Base-by-base conservation (phyloP, 2,113 vertebrate genomes). In the Apus apus region DNA sequence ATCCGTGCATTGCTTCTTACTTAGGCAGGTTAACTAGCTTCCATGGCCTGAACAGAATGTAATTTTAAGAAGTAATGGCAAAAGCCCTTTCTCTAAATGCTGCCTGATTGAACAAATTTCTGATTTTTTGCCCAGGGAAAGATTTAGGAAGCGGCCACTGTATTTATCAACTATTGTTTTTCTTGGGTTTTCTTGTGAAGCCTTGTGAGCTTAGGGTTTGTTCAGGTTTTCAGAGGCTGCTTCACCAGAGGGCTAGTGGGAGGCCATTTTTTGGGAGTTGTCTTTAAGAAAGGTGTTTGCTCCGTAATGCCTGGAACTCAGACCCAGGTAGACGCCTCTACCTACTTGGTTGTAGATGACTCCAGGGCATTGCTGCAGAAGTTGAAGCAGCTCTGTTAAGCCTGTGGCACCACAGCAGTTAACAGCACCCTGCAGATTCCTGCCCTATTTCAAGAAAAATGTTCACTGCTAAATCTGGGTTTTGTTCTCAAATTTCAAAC, bases 401-500 rank as follows among this genome's bases (percentile, higher is more conserved):
- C 14, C 30, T 94, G 40, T 6, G 3, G 19, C 30, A 25, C 5
- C 58, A 58, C 40, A 72, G 46, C 56, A 54, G 51, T 30, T 86
- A 83, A 72, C 76, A 90, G 64, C 9, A 12, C 60, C n/a, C 56
- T 83, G 64, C 40, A 51, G 64, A 81, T 84, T 90, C 60, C 34
- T 71, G 48, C 34, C 43, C 64, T 77, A 13, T 38, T 0, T 0
- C 45, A 86, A 84, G 46, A 61, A 79, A 58, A 87, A 65, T 29
- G 27, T 56, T 74, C 54, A 8, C 54, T 90, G 58, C 62, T 91
- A 61, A 90, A 79, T 54, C 66, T 73, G 22, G 43, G 9, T 76
- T 96, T 94, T 2, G 0, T 93, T 96, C 71, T 76, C 79, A 85
- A 86, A 71, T 94, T 51, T 80, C 38, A 87, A 51, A 91, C 79